A percentile compares a stretch with the other conserved stretches of the same genome.
Evolutionary conservation across 2,888 invertebrate species (phyloP).

Genomic region (Brenthis hecate): DNA sequence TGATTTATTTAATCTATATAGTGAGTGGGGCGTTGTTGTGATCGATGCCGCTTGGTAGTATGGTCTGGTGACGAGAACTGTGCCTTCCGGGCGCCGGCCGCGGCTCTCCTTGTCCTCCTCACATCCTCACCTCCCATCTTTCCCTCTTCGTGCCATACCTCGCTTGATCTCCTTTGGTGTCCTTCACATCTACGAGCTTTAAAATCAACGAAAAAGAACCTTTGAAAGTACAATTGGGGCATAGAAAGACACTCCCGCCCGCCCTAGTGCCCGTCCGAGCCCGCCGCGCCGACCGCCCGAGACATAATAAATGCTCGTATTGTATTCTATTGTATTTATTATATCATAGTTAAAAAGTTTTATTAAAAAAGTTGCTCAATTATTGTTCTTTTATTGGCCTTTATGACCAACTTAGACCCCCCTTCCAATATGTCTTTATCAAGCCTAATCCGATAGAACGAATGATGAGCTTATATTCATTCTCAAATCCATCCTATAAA

Average conservation of each 20-base stretch:
- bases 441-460: no score
- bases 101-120: constrained; percentile 2
- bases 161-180: no score
- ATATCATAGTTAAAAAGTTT: constrained; percentile 74
- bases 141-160: no score
- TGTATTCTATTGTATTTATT: constrained; percentile 77
- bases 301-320: constrained; percentile 73
- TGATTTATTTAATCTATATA: constrained; percentile 7
- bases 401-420: constrained; percentile 20
- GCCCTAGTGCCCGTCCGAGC: constrained; percentile 9
- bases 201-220: no score
- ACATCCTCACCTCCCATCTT: not conserved
- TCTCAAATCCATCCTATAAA: no score
- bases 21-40: constrained; percentile 2
- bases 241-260: constrained; percentile 8
- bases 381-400: constrained; percentile 46
- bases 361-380: constrained; percentile 80
- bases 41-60: constrained; percentile 1
- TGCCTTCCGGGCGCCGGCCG: constrained; percentile 61
- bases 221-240: no score
- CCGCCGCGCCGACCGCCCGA: constrained; percentile 51
- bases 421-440: not conserved
- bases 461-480: no score
- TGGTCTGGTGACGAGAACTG: constrained; percentile 57
- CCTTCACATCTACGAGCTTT: no score